A percentile compares a stretch with the other conserved stretches of the same genome.
Evolutionary conservation across 2,888 invertebrate species (phyloP).

Genomic region (Tenthredo distinguenda): DNA sequence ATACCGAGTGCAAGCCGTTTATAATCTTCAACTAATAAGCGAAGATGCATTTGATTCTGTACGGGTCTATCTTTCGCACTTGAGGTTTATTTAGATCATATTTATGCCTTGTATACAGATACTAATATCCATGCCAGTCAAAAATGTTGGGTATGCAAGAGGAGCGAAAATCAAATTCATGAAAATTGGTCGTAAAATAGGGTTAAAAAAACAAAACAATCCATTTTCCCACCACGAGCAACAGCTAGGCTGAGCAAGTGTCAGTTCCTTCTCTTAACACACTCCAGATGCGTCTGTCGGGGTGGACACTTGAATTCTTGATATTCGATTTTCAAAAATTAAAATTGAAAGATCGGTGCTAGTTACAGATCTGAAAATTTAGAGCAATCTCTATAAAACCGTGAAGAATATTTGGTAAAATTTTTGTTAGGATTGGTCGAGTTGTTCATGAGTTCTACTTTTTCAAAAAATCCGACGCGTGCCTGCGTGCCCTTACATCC

Average conservation of each 20-base stretch:
- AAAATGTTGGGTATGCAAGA: background rate
- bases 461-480: slow-evolving; percentile 34
- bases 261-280: slow-evolving; percentile 65
- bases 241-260: slow-evolving; percentile 59
- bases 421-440: background rate
- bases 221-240: slow-evolving; percentile 67
- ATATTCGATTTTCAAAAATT: slow-evolving; percentile 52
- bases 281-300: slow-evolving; percentile 69
- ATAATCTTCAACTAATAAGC: background rate
- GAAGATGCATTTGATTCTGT: background rate
- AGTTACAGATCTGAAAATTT: slow-evolving; percentile 28
- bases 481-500: slow-evolving; percentile 23
- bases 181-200: slow-evolving; percentile 59
- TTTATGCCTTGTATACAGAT: background rate
- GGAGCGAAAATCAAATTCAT: background rate
- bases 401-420: background rate
- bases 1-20: background rate
- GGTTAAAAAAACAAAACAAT: slow-evolving; percentile 69
- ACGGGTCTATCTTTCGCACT: background rate
- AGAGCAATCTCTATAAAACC: background rate
- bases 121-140: background rate
- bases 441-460: slow-evolving; percentile 4
- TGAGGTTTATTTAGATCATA: slow-evolving; percentile 1
- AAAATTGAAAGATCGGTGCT: background rate
- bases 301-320: slow-evolving; percentile 45